Base-by-base conservation (phyloP, 2,888 invertebrate genomes). In the Meloe dianella region DNA sequence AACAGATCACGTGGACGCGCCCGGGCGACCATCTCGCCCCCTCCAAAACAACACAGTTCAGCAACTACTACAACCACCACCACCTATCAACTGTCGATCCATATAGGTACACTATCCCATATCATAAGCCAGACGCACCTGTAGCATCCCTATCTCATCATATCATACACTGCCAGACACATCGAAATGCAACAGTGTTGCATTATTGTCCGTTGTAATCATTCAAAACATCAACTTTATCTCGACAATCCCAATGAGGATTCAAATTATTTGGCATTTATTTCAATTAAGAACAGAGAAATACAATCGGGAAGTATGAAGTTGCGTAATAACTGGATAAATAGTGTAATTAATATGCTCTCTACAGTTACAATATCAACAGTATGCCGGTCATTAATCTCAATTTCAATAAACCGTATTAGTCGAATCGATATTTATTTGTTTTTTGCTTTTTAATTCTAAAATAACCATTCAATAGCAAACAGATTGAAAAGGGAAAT, bases 1-100 rank as follows among this genome's bases (percentile, higher is more conserved):
- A 75, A 68, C 70, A 70, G 73, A 73, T 75, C 75, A 75, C 75
- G 75, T 75, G 75, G 74, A 71, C 41, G 41, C 71, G 73, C 74
- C 74, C 74, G 73, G 73, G 71, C 72, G 74, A 71, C 69, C 71
- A 63, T 64, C 66, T 67, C 70, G 63, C 66, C 68, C 68, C 64
- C 60, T 32, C 57, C 59, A 58, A 56, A 35, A 59, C 64, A 58
- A 56, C 59, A 51, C 59, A 51, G 56, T 60, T 61, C 59, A 64
- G 32, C 61, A 57, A 51, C 64, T 61, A 61, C 38, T 60, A 30
- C 35, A 12, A 32, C 35, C 41, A 41, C 61, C 61, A 57, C 41
- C 63, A 35, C 60, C 47, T 61, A 60, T 47, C 67, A 30, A 61
- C 64, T 65, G 64, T 65, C 61, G 67, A 62, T 57, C 51, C 60